Evolutionary conservation across 2,113 vertebrate genomes (phyloP).

Genomic region (Perccottus glenii): DNA sequence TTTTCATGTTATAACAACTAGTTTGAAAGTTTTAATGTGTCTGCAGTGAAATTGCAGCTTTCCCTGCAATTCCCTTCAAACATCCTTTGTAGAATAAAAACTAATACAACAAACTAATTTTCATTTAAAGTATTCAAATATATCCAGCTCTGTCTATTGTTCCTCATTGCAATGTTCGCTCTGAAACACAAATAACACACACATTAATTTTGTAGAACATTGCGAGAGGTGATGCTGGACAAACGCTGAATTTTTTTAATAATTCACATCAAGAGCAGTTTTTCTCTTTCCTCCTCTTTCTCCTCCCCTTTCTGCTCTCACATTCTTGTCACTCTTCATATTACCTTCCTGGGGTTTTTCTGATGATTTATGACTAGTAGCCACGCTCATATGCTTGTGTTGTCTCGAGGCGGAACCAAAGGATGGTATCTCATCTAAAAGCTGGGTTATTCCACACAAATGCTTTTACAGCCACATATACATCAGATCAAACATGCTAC

Average conservation of each 20-base stretch:
- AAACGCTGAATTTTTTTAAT: background rate
- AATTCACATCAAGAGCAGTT: background rate
- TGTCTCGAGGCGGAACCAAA: conserved; percentile 38
- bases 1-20: too few species aligned
- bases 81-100: too few species aligned
- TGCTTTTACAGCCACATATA: conserved; percentile 7
- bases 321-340: background rate
- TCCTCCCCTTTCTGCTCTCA: background rate
- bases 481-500: background rate
- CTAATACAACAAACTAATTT: too few species aligned
- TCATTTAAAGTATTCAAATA: background rate
- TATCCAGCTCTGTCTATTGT: background rate
- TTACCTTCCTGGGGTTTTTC: background rate
- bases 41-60: too few species aligned
- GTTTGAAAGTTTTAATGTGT: too few species aligned
- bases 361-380: conserved; percentile 51
- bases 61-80: too few species aligned
- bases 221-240: background rate
- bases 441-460: conserved; percentile 21
- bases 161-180: background rate
- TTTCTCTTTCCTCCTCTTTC: background rate
- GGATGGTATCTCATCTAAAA: conserved; percentile 41
- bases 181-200: background rate
- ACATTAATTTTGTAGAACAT: background rate
- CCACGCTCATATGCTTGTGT: conserved; percentile 32